Evolutionary conservation across 2,113 vertebrate species (phyloP), one percentile per base, ranked within the genome.

Genomic region (Mormyrus iriodes): DNA sequence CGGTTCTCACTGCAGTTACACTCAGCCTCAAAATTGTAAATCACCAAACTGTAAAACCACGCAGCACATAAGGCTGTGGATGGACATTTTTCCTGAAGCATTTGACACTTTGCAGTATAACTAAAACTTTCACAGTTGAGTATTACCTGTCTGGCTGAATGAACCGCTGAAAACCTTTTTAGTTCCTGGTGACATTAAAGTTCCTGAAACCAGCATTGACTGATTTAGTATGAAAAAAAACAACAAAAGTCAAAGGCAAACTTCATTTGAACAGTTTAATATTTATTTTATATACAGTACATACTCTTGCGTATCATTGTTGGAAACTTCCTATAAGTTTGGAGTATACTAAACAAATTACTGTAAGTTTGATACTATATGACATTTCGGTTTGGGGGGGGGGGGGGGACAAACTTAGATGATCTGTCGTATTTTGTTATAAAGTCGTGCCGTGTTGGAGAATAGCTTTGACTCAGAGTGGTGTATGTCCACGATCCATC

Each of bases 281-380:
- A 61, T 87, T 87, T 87, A 87, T 87, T 87, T 65, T 19, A 87
- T 87, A 61, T 87, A 87, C 86, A 87, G 86, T 87, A 42, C 86
- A 61, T 87, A 61, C 35, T 53, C 85, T 19, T 58, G 27, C 31
- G 27, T 55, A 42, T 61, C 35, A 61, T 42, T 42, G 31, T 86
- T 86, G 48, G 27, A 86, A 86, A 53, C 35, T 86, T 51, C 84
- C 24, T 61, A 61, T 61, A 61, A 42, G 86, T 61, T 44, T 13
- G 35, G 53, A 87, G 65, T 87, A 87, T 55, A 87, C 17, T 58
- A 58, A 87, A 87, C 53, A 49, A 87, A 87, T 44, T 87, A 86
- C 85, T 53, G 85, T 27, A 87, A 87, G 86, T 61, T 53, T 53
- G 53, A 48, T 48, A 39, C 24, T 46, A 87, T 39, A 31, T 42